Percentiles rank a stretch among this genome's conserved stretches.
These are phyloP conservation scores for Apis mellifera DNA, from an alignment of 1,140 invertebrate species.

Conservation along the genomic window Amel_HAv3.1 CM009931.2:21855501-21856000, in stretches of 20 bases:
- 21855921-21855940: background rate
- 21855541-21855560: background rate
- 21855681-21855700: constrained; percentile 3
- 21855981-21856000: background rate
- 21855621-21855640: constrained; percentile 5
- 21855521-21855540: background rate
- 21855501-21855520: background rate
- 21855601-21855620: constrained; percentile 11
- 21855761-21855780: constrained; percentile 4
- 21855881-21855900: background rate
- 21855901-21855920: constrained; percentile 1
- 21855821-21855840: background rate
- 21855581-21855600: background rate
- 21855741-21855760: constrained; percentile 31
- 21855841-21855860: constrained; percentile 9
- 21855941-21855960: background rate
- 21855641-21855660: constrained; percentile 26
- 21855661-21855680: background rate
- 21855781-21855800: constrained; percentile 12
- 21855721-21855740: constrained; percentile 33
- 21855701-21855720: constrained; percentile 32
- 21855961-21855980: constrained; percentile 27
- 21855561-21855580: background rate
- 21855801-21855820: constrained; percentile 19
- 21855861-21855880: background rate